These are phyloP conservation scores for Lepidurus packardi DNA, from an alignment of 1,140 invertebrate genomes.

Conservation along the genomic window DNA sequence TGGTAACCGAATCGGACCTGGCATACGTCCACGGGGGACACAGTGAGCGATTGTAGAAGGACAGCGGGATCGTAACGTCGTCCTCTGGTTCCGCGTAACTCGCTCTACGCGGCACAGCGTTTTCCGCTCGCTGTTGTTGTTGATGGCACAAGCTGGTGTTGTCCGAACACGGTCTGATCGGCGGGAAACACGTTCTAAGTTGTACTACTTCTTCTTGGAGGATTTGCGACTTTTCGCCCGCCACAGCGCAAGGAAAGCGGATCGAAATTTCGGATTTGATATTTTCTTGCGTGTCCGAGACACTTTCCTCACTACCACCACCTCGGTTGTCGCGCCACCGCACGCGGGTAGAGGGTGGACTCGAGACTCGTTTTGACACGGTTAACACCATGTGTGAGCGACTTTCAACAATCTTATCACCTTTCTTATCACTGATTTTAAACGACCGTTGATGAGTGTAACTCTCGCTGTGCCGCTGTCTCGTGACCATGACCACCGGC, in stretches of 20 bases:
- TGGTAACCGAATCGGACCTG: slow-evolving; percentile 44
- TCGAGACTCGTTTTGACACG: slow-evolving; percentile 23
- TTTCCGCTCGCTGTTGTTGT: not conserved
- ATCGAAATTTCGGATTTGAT: not conserved
- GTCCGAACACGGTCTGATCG: not conserved
- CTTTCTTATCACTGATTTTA: slow-evolving; percentile 23
- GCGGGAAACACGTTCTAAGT: not conserved
- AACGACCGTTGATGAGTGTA: slow-evolving; percentile 25
- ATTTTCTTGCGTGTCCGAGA: not conserved
- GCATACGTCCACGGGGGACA: slow-evolving; percentile 38
- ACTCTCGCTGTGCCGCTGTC: slow-evolving; percentile 24
- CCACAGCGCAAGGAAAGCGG: not conserved
- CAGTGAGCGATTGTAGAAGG: slow-evolving; percentile 5
- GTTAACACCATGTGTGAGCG: slow-evolving; percentile 29
- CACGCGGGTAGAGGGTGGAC: not conserved
- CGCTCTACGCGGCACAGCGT: not conserved
- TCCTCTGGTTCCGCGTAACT: not conserved
- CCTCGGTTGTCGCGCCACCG: not conserved
- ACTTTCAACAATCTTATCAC: slow-evolving; percentile 26
- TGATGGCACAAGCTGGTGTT: slow-evolving; percentile 1
- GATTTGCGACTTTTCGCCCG: not conserved
- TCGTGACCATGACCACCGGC: not conserved
- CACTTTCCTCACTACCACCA: slow-evolving; percentile 4
- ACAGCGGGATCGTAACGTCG: not conserved
- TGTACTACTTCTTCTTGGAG: slow-evolving; percentile 5